Base-by-base conservation (phyloP, 2,888 invertebrate species). In the Bugula neritina region DNA sequence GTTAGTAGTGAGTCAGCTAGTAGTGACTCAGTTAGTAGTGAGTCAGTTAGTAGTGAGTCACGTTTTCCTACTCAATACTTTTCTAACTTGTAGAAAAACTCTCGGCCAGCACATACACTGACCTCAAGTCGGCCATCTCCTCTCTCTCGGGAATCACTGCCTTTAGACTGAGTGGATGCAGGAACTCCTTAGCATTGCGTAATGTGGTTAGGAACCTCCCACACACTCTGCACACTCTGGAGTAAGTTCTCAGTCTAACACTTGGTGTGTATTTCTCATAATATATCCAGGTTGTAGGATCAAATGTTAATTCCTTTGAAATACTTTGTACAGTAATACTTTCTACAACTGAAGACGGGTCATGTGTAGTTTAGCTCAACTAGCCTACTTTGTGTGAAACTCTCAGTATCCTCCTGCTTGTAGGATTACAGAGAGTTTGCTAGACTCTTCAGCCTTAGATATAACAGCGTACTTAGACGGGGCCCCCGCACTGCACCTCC, bases 401-500 rank as follows among this genome's bases (percentile, higher is more conserved):
- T n/a, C n/a, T n/a, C n/a, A n/a, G n/a, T n/a, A n/a, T n/a, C n/a
- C n/a, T n/a, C n/a, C n/a, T n/a, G n/a, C n/a, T n/a, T n/a, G n/a
- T 34, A 73, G 77, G 72, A 74, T 82, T 43, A 75, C 75, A 1
- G 76, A 77, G 54, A 78, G 79, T 70, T 72, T 74, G 2, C 54
- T 82, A 25, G 80, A 80, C 73, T 74, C 77, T 72, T 78, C 78
- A 21, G 78, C 79, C 0, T 76, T 77, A 0, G 78, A 79, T 70
- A 74, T 81, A 13, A 71, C 74, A 1, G 54, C 52, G 23, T 70
- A 77, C 72, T 73, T 81, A 34, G 79, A 80, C 57, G 75, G 76
- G 1, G 76, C 77, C 25, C 69, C 72, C 1, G 35, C 35, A 2
- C 74, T 80, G 21, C 13, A n/a, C 5, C 23, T 27, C 1, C 54